Evolutionary conservation across 1,140 invertebrate genomes (phyloP).

Genomic region (Bombus affinis): DNA sequence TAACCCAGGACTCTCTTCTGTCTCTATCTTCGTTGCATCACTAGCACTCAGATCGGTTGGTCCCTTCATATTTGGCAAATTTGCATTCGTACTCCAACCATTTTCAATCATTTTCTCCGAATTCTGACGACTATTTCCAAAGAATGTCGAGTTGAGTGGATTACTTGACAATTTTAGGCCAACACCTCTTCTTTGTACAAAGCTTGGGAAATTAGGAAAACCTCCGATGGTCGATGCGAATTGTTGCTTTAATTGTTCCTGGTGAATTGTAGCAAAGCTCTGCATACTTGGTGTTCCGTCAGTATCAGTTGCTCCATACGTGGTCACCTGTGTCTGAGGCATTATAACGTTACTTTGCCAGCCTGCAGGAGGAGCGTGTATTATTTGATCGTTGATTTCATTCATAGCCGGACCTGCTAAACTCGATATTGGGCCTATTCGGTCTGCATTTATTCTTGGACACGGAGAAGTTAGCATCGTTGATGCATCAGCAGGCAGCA

Average conservation of each 20-base stretch:
- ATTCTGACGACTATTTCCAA: slow-evolving; percentile 3
- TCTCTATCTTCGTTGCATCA: neutral
- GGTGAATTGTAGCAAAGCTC: neutral
- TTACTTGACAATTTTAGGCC: slow-evolving; percentile 1
- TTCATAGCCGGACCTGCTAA: slow-evolving; percentile 14
- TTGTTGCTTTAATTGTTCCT: neutral
- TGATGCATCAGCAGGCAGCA: slow-evolving; percentile 45
- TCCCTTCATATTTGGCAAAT: neutral
- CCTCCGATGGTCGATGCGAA: neutral
- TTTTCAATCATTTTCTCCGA: slow-evolving; percentile 9
- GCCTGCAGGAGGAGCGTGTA: slow-evolving; percentile 55
- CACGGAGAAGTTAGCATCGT: slow-evolving; percentile 57
- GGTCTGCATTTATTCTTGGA: slow-evolving; percentile 65
- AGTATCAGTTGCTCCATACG: neutral
- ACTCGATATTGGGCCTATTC: slow-evolving; percentile 42
- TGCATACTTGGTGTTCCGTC: neutral
- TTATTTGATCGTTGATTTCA: slow-evolving; percentile 28
- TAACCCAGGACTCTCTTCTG: neutral
- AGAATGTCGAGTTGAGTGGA: neutral
- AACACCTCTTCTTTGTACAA: slow-evolving; percentile 15
- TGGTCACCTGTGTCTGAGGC: slow-evolving; percentile 28
- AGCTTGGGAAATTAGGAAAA: neutral
- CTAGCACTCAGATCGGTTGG: neutral
- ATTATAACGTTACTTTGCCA: slow-evolving; percentile 62
- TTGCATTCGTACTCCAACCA: neutral